phyloP scores from a whole-genome alignment of 2,888 invertebrate species.

The Melikaiella ostensackeni region DNA sequence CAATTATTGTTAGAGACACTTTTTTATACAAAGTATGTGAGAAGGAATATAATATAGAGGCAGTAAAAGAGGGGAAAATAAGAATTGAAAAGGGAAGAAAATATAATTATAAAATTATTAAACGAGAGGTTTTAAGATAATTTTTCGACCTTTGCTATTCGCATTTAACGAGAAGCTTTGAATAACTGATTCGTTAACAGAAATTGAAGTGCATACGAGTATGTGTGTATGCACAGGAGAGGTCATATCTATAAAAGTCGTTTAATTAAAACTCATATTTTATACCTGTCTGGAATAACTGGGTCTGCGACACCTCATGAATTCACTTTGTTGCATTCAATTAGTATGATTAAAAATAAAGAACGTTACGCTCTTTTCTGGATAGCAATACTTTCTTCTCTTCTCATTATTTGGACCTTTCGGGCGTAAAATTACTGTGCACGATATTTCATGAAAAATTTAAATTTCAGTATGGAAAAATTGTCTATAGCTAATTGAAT shows the following conservation, averaged over 20 bases:
- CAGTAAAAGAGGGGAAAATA: neutral
- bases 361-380: slow-evolving; percentile 23
- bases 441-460: neutral
- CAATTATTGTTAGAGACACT: too few species aligned
- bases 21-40: too few species aligned
- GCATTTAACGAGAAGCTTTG: neutral
- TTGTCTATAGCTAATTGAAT: too few species aligned
- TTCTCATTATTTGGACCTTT: neutral
- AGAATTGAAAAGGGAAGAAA: neutral
- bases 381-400: neutral
- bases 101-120: neutral
- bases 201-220: neutral
- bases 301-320: slow-evolving; percentile 36
- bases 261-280: slow-evolving; percentile 58
- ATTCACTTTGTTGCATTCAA: slow-evolving; percentile 55
- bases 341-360: slow-evolving; percentile 55
- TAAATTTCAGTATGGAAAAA: neutral
- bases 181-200: neutral
- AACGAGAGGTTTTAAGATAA: neutral
- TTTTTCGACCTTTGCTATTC: neutral
- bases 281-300: slow-evolving; percentile 42
- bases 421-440: neutral
- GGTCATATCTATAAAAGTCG: slow-evolving; percentile 54
- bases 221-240: slow-evolving; percentile 40
- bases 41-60: neutral